A percentile compares a stretch with the other conserved stretches of the same genome.
These are phyloP conservation scores for Nannospalax galili DNA, from an alignment of 2,113 vertebrate species.

Conservation along the genomic window DNA sequence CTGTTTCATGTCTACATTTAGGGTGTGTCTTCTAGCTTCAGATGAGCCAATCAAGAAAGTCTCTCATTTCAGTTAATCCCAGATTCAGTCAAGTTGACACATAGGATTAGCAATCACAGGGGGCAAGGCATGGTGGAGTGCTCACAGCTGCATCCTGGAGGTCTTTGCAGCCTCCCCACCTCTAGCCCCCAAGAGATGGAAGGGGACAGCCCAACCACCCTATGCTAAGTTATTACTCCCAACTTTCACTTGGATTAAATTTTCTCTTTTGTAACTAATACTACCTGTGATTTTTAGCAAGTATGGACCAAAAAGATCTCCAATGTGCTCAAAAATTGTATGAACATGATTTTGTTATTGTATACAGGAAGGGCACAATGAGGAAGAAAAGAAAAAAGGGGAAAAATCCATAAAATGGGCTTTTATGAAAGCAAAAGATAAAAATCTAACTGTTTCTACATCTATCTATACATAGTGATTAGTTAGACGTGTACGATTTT, in stretches of 20 bases:
- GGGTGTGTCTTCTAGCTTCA: too few species aligned
- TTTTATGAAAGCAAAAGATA: not conserved
- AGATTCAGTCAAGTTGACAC: too few species aligned
- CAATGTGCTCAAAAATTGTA: not conserved
- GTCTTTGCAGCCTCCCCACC: too few species aligned
- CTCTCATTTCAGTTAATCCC: too few species aligned
- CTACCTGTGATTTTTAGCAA: not conserved
- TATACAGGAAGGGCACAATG: not conserved
- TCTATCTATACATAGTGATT: not conserved
- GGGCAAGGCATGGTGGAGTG: too few species aligned
- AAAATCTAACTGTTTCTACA: not conserved
- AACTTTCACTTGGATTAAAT: not conserved
- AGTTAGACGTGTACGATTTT: not conserved
- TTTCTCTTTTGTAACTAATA: not conserved
- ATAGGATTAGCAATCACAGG: too few species aligned
- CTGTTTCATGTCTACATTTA: too few species aligned
- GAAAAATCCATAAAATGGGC: not conserved
- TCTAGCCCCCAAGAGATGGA: too few species aligned
- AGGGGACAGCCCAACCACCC: too few species aligned
- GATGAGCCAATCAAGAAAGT: too few species aligned
- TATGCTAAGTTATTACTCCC: not conserved
- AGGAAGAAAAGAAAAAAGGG: too few species aligned
- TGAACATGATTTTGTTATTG: not conserved
- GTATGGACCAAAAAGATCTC: not conserved
- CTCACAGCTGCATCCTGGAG: too few species aligned